Conservation (phyloP, 2,113 vertebrate genomes). For the Xyliphius kryptos region DNA sequence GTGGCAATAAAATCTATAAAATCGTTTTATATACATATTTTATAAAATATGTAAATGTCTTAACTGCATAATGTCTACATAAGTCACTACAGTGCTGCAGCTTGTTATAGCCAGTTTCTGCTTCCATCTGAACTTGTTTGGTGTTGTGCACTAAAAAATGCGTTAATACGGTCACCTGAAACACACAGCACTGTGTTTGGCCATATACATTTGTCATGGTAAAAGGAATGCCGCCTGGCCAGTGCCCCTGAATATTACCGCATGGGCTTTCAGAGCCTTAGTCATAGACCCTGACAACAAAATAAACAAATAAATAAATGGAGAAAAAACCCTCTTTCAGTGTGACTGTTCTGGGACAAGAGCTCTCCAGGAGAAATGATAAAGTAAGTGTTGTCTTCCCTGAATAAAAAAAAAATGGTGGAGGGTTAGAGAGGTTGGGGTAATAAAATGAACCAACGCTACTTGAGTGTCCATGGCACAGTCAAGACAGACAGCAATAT, state of each 20-base stretch:
- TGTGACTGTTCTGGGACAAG: conserved; percentile 67
- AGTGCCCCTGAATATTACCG: conserved; percentile 77
- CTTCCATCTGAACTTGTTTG: no score
- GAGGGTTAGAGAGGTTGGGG: conserved; percentile 48
- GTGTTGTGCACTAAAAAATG: no score
- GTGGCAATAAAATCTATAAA: no score
- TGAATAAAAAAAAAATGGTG: conserved; percentile 40
- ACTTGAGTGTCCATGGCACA: conserved; percentile 59
- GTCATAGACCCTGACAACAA: conserved; percentile 82
- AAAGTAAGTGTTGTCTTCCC: conserved; percentile 78
- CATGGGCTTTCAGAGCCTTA: conserved; percentile 72
- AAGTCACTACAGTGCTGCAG: no score
- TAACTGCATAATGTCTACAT: no score
- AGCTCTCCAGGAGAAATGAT: conserved; percentile 77
- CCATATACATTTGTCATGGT: conserved; percentile 77
- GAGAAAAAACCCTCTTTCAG: conserved; percentile 77
- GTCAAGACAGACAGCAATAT: conserved; percentile 76
- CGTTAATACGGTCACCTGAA: conserved; percentile 67
- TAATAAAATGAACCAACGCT: conserved; percentile 61
- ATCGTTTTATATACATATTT: no score
- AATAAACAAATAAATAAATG: conserved; percentile 88
- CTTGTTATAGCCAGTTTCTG: no score
- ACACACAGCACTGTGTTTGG: conserved; percentile 79
- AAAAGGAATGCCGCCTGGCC: conserved; percentile 73
- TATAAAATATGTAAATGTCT: no score